Base-by-base conservation (phyloP, 2,113 vertebrate species). In the Eublepharis macularius region DNA sequence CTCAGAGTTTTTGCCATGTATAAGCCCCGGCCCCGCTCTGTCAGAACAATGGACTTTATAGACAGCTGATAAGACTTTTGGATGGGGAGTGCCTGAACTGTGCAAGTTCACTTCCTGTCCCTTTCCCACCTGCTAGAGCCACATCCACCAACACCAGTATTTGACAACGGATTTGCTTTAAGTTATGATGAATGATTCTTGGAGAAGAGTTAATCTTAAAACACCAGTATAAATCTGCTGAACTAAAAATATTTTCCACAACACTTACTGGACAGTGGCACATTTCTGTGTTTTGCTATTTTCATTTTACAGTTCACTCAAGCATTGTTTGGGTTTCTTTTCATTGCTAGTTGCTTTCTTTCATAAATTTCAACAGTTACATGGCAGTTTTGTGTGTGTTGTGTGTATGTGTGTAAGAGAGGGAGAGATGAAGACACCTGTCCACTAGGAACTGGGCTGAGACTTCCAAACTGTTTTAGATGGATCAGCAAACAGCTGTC, bases 401-500 rank as follows among this genome's bases (percentile, higher is more conserved):
- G n/a, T 3, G 45, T 68, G 14, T 83, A 45, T 3, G 14, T 51
- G 32, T 24, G 45, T 24, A 21, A 24, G 60, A 29, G 24, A 63
- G 2, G n/a, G 29, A 45, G 34, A 16, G 76, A 92, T 89, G 88
- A 88, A 87, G 90, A 94, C 95, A 97, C 95, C 96, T 96, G 96
- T 94, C 94, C 4, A 2, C 0, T 54, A 94, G 89, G 94, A 95
- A 89, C 93, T 84, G 90, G 92, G 86, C 91, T 92, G 92, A 94
- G 90, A 94, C 93, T 87, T 95, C 89, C 91, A 94, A 96, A 95
- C 95, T 89, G 89, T 93, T 95, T 95, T 89, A 92, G 95, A 93
- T 92, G 89, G 95, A 94, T 96, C 96, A 95, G 82, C 17, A 93
- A 95, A 95, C 95, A 96, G 95, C 96, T 97, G 95, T 95, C 92